A percentile compares a stretch with the other conserved stretches of the same genome.
These are phyloP conservation scores for Habropoda laboriosa DNA, from an alignment of 1,140 invertebrate genomes.

Conservation along the genomic window DNA sequence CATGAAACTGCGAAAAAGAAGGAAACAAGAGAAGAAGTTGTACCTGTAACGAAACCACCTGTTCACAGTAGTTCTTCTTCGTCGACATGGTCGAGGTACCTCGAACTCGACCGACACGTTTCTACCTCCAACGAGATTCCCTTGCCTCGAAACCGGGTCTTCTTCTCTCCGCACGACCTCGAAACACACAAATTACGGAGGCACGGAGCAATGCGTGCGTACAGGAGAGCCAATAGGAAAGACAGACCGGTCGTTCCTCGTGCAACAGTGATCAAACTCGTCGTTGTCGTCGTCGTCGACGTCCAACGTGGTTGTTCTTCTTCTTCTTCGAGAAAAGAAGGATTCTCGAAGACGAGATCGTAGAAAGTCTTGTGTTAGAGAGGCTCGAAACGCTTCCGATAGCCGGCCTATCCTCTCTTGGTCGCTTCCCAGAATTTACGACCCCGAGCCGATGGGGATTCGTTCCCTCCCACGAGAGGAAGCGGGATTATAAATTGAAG, in stretches of 20 bases:
- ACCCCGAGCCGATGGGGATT: not conserved
- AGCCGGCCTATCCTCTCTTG: not conserved
- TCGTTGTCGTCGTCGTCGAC: not conserved
- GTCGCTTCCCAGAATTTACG: conserved; percentile 39
- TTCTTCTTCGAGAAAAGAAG: no score
- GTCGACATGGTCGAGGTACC: conserved; percentile 53
- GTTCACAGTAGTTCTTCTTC: conserved; percentile 25
- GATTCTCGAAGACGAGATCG: conserved; percentile 38
- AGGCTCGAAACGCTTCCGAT: conserved; percentile 25
- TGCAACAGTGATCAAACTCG: not conserved
- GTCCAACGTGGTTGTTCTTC: no score
- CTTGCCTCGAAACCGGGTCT: conserved; percentile 65
- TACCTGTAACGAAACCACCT: conserved; percentile 39
- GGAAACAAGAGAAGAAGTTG: conserved; percentile 1
- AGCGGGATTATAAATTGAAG: conserved; percentile 32
- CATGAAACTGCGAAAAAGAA: not conserved
- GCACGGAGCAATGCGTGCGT: conserved; percentile 44
- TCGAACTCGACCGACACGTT: conserved; percentile 61
- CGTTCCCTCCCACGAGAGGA: conserved; percentile 24
- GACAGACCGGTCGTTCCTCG: conserved; percentile 11
- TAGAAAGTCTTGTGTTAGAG: conserved; percentile 47
- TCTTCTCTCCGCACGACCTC: conserved; percentile 68
- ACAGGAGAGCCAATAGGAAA: conserved; percentile 44
- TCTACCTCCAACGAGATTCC: conserved; percentile 52
- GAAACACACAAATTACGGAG: conserved; percentile 69